Evolutionary conservation across 2,797 vertebrate genomes (phyloP).

Genomic region (Oophaga sylvatica): DNA sequence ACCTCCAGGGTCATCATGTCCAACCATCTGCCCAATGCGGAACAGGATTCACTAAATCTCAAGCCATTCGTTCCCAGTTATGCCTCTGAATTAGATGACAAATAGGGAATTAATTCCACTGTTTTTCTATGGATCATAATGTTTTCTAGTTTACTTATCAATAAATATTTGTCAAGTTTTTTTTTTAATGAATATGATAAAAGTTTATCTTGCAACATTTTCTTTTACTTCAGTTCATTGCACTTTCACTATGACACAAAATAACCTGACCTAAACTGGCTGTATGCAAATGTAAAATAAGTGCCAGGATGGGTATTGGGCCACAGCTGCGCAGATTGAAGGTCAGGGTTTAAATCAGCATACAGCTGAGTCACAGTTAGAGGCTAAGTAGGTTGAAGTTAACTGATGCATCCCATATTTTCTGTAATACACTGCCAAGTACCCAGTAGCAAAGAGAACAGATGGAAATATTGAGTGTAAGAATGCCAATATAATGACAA

Average conservation of each 20-base stretch:
- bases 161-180: background rate
- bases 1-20: too few species aligned
- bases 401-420: constrained; percentile 57
- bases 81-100: too few species aligned
- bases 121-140: background rate
- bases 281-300: constrained; percentile 24
- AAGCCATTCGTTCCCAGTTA: too few species aligned
- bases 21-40: too few species aligned
- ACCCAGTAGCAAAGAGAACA: constrained; percentile 54
- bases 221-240: constrained; percentile 9
- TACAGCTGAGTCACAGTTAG: constrained; percentile 56
- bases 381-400: constrained; percentile 55
- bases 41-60: too few species aligned
- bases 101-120: background rate
- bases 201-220: background rate
- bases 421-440: constrained; percentile 53
- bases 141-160: background rate
- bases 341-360: constrained; percentile 56
- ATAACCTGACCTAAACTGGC: constrained; percentile 37
- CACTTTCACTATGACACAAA: constrained; percentile 14
- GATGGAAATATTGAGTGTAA: constrained; percentile 53
- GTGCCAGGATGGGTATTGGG: constrained; percentile 36
- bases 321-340: constrained; percentile 53
- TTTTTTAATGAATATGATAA: background rate
- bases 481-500: constrained; percentile 55